These are phyloP conservation scores for Junonia oenone DNA, from an alignment of 2,888 invertebrate genomes.

Conservation along the genomic window DNA sequence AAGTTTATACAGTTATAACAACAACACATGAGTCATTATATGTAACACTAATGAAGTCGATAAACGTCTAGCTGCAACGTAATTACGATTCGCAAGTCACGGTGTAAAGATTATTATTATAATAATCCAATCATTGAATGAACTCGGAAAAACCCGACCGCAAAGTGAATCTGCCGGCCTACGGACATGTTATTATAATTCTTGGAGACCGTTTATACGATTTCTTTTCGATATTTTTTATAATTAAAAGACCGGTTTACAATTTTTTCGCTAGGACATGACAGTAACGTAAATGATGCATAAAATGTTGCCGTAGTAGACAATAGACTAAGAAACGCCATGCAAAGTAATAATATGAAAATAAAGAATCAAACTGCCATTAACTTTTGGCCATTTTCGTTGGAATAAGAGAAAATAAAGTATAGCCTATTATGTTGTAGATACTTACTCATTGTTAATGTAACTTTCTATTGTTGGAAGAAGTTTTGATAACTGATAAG, in stretches of 20 bases:
- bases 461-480: too few species aligned
- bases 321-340: too few species aligned
- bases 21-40: background rate
- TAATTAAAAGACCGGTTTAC: background rate
- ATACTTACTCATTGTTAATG: too few species aligned
- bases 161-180: conserved; percentile 8
- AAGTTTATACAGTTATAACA: background rate
- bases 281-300: too few species aligned
- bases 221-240: background rate
- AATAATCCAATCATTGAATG: conserved; percentile 12
- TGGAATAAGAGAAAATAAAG: too few species aligned
- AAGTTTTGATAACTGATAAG: too few species aligned
- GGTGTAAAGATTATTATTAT: conserved; percentile 15
- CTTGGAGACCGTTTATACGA: background rate
- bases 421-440: too few species aligned
- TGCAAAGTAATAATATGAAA: too few species aligned
- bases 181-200: background rate
- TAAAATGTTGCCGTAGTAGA: too few species aligned
- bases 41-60: background rate
- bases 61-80: background rate
- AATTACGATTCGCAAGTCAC: conserved; percentile 15
- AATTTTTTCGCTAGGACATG: background rate
- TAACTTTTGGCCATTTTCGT: too few species aligned
- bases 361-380: too few species aligned
- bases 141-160: conserved; percentile 19